A percentile compares a stretch with the other conserved stretches of the same genome.
Evolutionary conservation across 2,113 vertebrate genomes (phyloP).

Genomic region (Laticauda colubrina): DNA sequence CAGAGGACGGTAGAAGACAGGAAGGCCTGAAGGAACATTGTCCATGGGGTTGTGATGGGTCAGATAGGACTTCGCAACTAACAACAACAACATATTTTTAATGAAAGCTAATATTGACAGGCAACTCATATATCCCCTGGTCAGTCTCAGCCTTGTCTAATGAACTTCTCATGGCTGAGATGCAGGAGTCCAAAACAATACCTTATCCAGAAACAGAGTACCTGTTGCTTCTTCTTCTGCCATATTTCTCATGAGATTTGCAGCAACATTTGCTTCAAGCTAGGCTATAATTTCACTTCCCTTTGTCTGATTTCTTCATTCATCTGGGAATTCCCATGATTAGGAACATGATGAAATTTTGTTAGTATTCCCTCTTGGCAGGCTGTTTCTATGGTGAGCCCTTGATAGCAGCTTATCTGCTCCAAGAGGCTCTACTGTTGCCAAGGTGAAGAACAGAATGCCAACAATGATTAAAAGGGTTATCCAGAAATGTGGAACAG

Average conservation of each 20-base stretch:
- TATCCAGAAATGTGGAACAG: not conserved
- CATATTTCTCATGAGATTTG: conserved; percentile 5
- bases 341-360: conserved; percentile 2
- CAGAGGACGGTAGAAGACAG: too few species aligned
- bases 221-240: not conserved
- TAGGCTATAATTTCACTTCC: conserved; percentile 4
- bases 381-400: not conserved
- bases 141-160: not conserved
- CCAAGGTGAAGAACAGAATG: not conserved
- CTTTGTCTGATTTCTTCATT: not conserved
- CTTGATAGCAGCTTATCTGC: not conserved
- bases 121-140: not conserved
- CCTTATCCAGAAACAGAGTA: not conserved
- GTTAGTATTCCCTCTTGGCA: not conserved
- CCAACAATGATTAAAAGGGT: not conserved
- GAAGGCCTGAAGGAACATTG: too few species aligned
- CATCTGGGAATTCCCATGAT: conserved; percentile 22
- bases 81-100: not conserved
- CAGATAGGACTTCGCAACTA: too few species aligned
- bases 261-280: not conserved
- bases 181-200: not conserved
- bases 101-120: not conserved
- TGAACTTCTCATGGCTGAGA: not conserved
- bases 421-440: not conserved
- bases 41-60: too few species aligned